Conservation (phyloP, 2,797 vertebrate species). For the Siniperca undulata region DNA sequence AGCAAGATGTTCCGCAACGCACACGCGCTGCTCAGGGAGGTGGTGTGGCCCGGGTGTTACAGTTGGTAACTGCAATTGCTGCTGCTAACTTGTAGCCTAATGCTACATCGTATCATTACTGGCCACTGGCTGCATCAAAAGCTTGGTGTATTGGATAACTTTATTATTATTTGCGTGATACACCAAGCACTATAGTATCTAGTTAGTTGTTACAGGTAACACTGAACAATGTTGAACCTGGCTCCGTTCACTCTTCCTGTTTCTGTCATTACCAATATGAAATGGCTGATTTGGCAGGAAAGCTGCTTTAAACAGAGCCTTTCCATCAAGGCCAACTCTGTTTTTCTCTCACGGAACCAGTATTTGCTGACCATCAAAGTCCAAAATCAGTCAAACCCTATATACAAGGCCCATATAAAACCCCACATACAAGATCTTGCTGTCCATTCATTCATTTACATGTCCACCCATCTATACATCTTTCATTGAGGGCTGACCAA, state of each 20-base stretch:
- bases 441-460: neutral
- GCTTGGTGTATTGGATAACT: too few species aligned
- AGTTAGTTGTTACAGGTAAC: too few species aligned
- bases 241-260: neutral
- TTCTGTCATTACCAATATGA: neutral
- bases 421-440: neutral
- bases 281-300: neutral
- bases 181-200: too few species aligned
- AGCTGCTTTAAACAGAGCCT: neutral
- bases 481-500: too few species aligned
- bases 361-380: constrained; percentile 16
- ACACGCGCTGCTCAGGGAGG: too few species aligned
- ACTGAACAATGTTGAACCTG: neutral
- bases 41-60: too few species aligned
- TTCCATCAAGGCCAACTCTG: neutral
- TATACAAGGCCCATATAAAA: neutral
- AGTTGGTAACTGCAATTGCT: too few species aligned
- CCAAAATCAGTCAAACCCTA: constrained; percentile 7
- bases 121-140: too few species aligned
- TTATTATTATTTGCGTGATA: too few species aligned
- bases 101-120: too few species aligned
- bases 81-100: too few species aligned
- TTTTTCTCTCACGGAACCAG: neutral
- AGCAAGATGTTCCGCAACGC: too few species aligned
- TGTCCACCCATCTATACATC: neutral